These are phyloP conservation scores for Charanyca ferruginea DNA, from an alignment of 2,888 invertebrate species.

Conservation along the genomic window DNA sequence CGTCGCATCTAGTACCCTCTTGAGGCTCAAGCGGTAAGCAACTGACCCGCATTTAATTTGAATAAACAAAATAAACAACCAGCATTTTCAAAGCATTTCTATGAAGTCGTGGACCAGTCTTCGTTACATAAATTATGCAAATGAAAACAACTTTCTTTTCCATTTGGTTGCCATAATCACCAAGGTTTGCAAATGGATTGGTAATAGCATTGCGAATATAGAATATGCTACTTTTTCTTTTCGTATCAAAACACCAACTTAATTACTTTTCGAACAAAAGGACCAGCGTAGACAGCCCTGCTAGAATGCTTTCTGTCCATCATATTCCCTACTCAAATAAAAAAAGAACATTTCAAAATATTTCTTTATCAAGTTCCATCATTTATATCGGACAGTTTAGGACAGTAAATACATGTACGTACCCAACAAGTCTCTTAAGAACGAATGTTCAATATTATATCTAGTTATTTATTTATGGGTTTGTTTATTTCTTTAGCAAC, in stretches of 20 bases:
- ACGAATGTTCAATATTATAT: background rate
- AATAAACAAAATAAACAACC: background rate
- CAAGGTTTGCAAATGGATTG: too few species aligned
- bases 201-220: too few species aligned
- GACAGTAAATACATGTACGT: background rate
- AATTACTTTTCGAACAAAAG: background rate
- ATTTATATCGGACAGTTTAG: background rate
- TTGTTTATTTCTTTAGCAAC: background rate
- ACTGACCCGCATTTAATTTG: slow-evolving; percentile 26
- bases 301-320: too few species aligned
- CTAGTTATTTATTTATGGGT: background rate
- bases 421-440: background rate
- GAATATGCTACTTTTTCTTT: too few species aligned
- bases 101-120: background rate
- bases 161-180: too few species aligned
- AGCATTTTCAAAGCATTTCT: background rate
- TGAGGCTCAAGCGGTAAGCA: slow-evolving; percentile 8
- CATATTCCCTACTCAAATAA: too few species aligned
- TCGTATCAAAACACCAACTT: background rate
- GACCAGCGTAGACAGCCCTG: background rate
- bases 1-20: slow-evolving; percentile 24
- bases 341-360: too few species aligned
- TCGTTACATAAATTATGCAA: background rate
- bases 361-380: too few species aligned
- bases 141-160: background rate